Conservation (phyloP, 2,888 invertebrate species). For the Neoaliturus tenellus region DNA sequence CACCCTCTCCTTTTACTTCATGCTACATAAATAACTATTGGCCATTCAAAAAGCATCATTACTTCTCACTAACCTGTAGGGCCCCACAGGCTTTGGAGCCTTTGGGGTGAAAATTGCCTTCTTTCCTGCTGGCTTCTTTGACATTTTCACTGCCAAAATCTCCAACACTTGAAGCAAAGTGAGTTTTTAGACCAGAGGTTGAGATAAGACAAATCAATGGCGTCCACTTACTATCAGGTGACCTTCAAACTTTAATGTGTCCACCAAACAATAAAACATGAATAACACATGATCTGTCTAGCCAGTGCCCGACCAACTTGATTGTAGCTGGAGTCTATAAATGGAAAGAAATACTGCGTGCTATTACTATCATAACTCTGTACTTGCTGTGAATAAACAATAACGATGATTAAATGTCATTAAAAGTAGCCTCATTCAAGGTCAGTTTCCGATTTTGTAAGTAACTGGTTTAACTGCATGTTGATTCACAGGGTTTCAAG, state of each 20-base stretch:
- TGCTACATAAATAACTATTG: too few species aligned
- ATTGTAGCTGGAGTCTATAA: too few species aligned
- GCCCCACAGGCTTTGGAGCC: slow-evolving; percentile 86
- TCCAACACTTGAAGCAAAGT: slow-evolving; percentile 24
- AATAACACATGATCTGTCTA: neutral
- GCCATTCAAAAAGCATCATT: too few species aligned
- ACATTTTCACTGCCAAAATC: neutral
- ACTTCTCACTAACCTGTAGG: slow-evolving; percentile 81
- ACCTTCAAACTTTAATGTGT: neutral
- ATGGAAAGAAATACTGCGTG: too few species aligned
- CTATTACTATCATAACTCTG: too few species aligned
- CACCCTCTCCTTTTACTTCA: too few species aligned
- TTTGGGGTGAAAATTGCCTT: slow-evolving; percentile 44
- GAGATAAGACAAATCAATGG: neutral
- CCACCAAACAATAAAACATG: slow-evolving; percentile 12
- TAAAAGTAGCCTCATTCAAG: too few species aligned
- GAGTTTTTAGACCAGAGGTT: neutral
- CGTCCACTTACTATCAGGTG: neutral
- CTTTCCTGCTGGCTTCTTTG: neutral
- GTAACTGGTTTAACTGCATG: too few species aligned
- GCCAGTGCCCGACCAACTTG: neutral
- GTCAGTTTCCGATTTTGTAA: too few species aligned
- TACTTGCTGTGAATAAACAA: too few species aligned
- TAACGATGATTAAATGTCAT: too few species aligned
- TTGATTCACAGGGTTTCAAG: too few species aligned